Evolutionary conservation across 2,797 vertebrate genomes (phyloP).

Genomic region (Bryconaethiops microstoma): DNA sequence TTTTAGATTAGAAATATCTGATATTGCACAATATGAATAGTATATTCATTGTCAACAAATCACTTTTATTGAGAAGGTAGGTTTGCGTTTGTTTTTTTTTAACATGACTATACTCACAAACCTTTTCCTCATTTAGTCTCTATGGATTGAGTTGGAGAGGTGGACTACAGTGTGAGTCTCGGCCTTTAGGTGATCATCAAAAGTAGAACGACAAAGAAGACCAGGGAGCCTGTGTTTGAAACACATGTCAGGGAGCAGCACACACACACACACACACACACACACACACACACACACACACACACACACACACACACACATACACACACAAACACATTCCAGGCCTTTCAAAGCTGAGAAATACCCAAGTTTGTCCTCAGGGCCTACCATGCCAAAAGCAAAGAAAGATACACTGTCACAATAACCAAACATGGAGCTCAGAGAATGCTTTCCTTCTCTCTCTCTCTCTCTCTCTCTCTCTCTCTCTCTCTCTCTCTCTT

Average conservation of each 20-base stretch:
- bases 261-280: conserved; percentile 6
- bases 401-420: conserved; percentile 26
- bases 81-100: too few species aligned
- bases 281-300: conserved; percentile 30
- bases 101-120: too few species aligned
- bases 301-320: conserved; percentile 38
- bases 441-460: not conserved
- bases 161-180: not conserved
- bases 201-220: not conserved
- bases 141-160: not conserved
- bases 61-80: too few species aligned
- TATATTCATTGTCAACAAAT: too few species aligned
- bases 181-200: not conserved
- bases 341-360: conserved; percentile 25
- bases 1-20: too few species aligned
- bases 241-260: conserved; percentile 17
- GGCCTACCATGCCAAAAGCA: conserved; percentile 30
- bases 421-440: conserved; percentile 34
- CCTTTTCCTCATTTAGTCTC: not conserved
- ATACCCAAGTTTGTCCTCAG: conserved; percentile 29
- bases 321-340: conserved; percentile 38
- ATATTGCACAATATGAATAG: too few species aligned
- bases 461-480: not conserved
- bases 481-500: conserved; percentile 11
- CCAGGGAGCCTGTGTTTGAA: not conserved